Conservation (phyloP, 1,140 invertebrate genomes). For the Heliconius hewitsoni region DNA sequence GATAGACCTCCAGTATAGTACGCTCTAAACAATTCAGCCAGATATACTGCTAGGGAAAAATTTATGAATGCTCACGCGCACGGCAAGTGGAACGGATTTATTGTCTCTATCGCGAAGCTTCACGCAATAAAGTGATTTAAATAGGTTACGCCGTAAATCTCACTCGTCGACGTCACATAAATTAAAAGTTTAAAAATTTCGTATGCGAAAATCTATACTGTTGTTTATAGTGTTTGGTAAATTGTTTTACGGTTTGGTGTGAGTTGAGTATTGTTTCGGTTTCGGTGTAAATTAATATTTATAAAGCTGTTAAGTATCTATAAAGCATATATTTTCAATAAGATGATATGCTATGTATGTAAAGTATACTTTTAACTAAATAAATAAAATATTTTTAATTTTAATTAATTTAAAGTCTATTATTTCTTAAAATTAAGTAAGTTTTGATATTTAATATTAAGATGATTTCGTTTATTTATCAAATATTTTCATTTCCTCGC, state of each 20-base stretch:
- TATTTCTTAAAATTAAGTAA: too few species aligned
- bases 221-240: constrained; percentile 1
- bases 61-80: constrained; percentile 59
- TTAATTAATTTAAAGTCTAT: too few species aligned
- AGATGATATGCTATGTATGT: too few species aligned
- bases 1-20: constrained; percentile 21
- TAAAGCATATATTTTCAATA: too few species aligned
- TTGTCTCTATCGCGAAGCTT: constrained; percentile 56
- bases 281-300: neutral
- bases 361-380: too few species aligned
- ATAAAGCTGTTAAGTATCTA: too few species aligned
- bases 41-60: constrained; percentile 43
- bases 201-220: constrained; percentile 12
- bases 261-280: neutral
- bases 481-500: too few species aligned
- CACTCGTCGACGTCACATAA: constrained; percentile 44
- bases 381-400: too few species aligned
- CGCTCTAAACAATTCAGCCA: constrained; percentile 23
- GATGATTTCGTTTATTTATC: too few species aligned
- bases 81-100: constrained; percentile 53
- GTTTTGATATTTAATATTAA: too few species aligned
- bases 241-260: neutral
- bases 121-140: constrained; percentile 62
- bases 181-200: constrained; percentile 42
- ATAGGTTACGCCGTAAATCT: constrained; percentile 50